Evolutionary conservation across 2,888 invertebrate genomes (phyloP), one percentile per base, ranked within the genome.

Genomic region (Cylloceria caligata): DNA sequence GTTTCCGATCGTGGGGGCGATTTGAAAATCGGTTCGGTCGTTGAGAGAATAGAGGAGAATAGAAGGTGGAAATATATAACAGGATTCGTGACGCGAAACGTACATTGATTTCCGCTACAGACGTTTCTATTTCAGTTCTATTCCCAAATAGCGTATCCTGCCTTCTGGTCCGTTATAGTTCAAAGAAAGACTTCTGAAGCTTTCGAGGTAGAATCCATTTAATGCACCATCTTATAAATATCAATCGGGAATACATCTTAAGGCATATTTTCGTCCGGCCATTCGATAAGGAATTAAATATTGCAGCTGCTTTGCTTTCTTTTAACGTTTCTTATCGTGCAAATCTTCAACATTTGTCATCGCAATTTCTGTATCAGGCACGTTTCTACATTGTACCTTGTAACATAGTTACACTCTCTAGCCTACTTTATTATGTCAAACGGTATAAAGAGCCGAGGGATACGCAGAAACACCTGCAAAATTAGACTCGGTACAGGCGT

Each of bases 81-180:
- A 52, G 42, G 42, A 42, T 55, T 57, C 55, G 39, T 62, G 24
- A 34, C 49, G 24, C 3, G 16, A 45, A 42, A 39, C 27, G 47
- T 27, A 62, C 39, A 77, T 69, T 42, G 62, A 69, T 69, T 57
- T 62, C 36, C 39, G 34, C 13, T 16, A 13, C 2, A 71, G 57
- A 72, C 78, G 62, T 71, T 77, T 64, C 69, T 77, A 71, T 71
- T 57, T 57, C 34, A 78, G 11, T 55, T 74, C 57, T n/a, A n/a
- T 16, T 45, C 36, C 45, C 9, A 55, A 39, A 47, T 27, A 21
- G 36, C 42, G 34, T 57, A 65, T 34, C 24, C 13, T 19, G 9
- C 36, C 9, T 45, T 39, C 24, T 27, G 36, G 11, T 34, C 16
- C 47, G 11, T 47, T 34, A 19, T 49, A 7, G 3, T 13, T 34